phyloP scores from a whole-genome alignment of 2,797 vertebrate species.

The Smutsia temminckii region DNA sequence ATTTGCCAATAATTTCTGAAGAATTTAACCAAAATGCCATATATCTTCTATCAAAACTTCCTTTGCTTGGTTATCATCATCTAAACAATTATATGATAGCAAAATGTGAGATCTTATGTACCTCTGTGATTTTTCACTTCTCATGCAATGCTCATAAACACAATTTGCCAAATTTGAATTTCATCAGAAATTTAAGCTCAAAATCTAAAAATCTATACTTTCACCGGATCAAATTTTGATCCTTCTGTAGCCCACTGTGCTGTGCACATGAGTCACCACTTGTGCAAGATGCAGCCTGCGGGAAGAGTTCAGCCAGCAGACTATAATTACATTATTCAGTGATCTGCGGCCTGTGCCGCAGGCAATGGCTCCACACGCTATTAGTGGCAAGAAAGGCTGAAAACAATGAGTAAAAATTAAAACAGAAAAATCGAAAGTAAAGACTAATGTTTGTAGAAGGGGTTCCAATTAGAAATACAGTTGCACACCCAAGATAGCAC shows the following conservation, averaged over 20 bases:
- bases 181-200: background rate
- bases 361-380: conserved; percentile 34
- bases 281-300: background rate
- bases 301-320: background rate
- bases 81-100: background rate
- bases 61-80: background rate
- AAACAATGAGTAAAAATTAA: conserved; percentile 61
- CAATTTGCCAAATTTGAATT: background rate
- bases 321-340: conserved; percentile 59
- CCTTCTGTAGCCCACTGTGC: background rate
- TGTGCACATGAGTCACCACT: background rate
- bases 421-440: conserved; percentile 59
- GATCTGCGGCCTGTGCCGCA: conserved; percentile 17
- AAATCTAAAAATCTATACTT: background rate
- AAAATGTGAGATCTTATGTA: background rate
- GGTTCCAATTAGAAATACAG: conserved; percentile 29
- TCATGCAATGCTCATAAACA: conserved; percentile 8
- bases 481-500: background rate
- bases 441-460: background rate
- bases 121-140: conserved; percentile 12
- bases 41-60: background rate
- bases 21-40: background rate
- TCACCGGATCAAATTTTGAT: background rate
- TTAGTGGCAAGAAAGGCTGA: background rate
- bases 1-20: background rate